Conservation (phyloP, 2,888 invertebrate species). For the Ellobium chinense region DNA sequence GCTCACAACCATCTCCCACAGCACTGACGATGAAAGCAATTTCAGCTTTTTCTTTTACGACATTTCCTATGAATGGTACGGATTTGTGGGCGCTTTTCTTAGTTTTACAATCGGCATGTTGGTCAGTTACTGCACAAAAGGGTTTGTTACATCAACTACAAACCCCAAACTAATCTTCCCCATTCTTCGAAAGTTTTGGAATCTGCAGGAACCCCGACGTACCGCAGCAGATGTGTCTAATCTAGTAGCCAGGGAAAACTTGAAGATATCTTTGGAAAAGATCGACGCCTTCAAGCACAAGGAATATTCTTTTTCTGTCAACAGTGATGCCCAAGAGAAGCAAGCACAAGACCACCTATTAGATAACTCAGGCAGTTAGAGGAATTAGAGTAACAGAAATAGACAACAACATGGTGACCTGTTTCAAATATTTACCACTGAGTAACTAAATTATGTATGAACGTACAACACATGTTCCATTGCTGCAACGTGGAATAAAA, state of each 20-base stretch:
- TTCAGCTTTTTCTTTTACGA: conserved; percentile 42
- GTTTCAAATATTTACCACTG: too few relatives aligned
- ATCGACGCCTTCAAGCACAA: not conserved
- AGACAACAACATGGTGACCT: too few relatives aligned
- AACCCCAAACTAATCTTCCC: conserved; percentile 42
- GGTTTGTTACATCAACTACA: not conserved
- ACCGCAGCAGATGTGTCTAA: conserved; percentile 38
- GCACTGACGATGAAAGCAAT: not conserved
- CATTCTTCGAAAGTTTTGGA: conserved; percentile 33
- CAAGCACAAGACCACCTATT: too few relatives aligned
- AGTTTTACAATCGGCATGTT: conserved; percentile 17
- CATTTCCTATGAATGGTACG: conserved; percentile 48
- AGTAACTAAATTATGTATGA: too few relatives aligned
- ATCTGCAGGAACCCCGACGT: conserved; percentile 28
- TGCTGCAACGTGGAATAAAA: too few relatives aligned
- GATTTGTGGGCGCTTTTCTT: conserved; percentile 21
- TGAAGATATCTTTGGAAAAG: not conserved
- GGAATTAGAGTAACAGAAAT: too few relatives aligned
- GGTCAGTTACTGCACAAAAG: conserved; percentile 27
- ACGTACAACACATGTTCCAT: too few relatives aligned
- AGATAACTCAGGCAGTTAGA: too few relatives aligned
- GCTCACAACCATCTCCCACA: too few relatives aligned
- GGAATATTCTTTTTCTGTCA: not conserved
- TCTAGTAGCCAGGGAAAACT: conserved; percentile 18
- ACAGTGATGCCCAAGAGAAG: too few relatives aligned